These are phyloP conservation scores for Thaumetopoea pityocampa DNA, from an alignment of 1,140 invertebrate species.

Conservation along the genomic window DNA sequence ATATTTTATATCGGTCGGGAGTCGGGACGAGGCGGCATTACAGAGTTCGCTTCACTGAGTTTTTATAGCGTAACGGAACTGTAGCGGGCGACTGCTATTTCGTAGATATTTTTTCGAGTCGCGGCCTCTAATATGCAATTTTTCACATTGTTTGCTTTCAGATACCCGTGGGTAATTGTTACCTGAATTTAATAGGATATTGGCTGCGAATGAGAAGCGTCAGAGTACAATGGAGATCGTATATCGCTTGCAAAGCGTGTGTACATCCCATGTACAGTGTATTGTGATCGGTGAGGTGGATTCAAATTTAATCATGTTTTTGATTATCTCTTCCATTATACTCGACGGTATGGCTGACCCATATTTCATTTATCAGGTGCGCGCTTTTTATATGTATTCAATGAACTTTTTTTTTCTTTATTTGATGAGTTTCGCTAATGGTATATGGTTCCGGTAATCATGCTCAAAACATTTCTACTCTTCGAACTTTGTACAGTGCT, in stretches of 20 bases:
- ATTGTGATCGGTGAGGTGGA: constrained; percentile 10
- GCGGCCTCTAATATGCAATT: constrained; percentile 43
- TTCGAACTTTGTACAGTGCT: no score
- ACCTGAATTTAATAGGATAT: constrained; percentile 59
- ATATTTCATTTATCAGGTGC: no score
- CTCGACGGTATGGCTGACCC: no score
- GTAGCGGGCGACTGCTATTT: constrained; percentile 50
- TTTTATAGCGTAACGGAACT: constrained; percentile 63
- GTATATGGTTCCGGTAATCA: no score
- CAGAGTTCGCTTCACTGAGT: constrained; percentile 65
- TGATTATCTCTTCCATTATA: no score
- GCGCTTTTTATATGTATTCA: no score
- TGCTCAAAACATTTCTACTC: no score
- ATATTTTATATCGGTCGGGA: constrained; percentile 71
- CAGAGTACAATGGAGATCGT: constrained; percentile 32
- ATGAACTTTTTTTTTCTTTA: no score
- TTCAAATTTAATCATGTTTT: constrained; percentile 15
- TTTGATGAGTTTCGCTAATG: no score
- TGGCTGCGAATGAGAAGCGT: no score
- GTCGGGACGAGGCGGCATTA: constrained; percentile 62
- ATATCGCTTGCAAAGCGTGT: constrained; percentile 20
- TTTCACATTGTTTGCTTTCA: constrained; percentile 54
- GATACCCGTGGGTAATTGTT: constrained; percentile 36
- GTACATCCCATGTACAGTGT: constrained; percentile 13
- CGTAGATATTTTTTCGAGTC: constrained; percentile 52